Base-by-base conservation (phyloP, 37 sponge, comb jelly and placozoan genomes). In the Spongilla lacustris region DNA sequence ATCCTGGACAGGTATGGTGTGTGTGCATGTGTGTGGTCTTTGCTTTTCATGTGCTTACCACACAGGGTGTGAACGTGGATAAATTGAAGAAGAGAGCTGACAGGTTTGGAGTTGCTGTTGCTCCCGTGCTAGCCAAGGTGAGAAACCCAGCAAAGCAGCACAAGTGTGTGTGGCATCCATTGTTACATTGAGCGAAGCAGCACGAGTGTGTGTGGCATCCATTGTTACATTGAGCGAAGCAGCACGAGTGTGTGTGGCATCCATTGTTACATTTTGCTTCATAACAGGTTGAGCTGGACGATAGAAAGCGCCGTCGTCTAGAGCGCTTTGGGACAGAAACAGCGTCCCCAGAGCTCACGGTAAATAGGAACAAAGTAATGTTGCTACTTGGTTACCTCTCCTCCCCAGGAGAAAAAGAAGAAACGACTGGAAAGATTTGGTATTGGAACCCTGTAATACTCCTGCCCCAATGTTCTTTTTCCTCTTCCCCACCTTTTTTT, bases 1-100 rank as follows among this genome's bases (percentile, higher is more conserved):
- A 46, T 46, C 46, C 46, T 46, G 46, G 46, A 46, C 46, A 46
- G 46, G 46, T 46, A 46, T 46, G 8, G 8, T 46, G 46, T 46
- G 46, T 46, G 46, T 46, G 46, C 8, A 8, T 46, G 46, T 46
- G 46, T 46, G 46, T 46, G 46, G 46, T 46, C 8, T 46, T 4
- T 46, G 46, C 46, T 46, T 46, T 46, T 46, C 46, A 46, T 46
- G 46, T 46, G 6, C 19, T n/a, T 46, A 10, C 2, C 33, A 22
- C 29, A 0, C 37, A 90, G 91, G 78, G 33, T 29, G 84, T 74
- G 32, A 91, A 90, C 10, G 19, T 95, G 77, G 96, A 92, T 34
- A 79, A 81, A 67, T 35, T 95, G 86, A 89, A 90, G 77, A 90
- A 92, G 69, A 74, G 96, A 49, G 93, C 83, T 24, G 91, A 92